These are phyloP conservation scores for Limenitis camilla DNA, from an alignment of 2,888 invertebrate genomes.

Conservation along the genomic window DNA sequence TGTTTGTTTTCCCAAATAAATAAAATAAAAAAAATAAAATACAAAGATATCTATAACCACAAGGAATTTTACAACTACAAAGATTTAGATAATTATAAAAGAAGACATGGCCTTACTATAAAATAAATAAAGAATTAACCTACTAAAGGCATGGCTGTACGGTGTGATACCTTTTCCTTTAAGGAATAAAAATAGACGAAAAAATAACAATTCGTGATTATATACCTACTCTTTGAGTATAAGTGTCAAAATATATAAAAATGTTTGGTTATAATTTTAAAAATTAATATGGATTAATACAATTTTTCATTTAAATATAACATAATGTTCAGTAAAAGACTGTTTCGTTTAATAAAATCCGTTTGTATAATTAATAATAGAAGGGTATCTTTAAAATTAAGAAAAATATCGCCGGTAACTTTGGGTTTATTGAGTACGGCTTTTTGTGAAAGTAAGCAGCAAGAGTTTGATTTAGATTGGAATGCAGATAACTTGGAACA, in stretches of 20 bases:
- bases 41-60: too few relatives aligned
- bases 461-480: constrained; percentile 34
- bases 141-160: too few relatives aligned
- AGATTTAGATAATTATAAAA: too few relatives aligned
- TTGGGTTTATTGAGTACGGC: constrained; percentile 45
- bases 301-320: neutral
- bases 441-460: constrained; percentile 43
- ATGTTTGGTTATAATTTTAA: constrained; percentile 9
- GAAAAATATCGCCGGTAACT: constrained; percentile 42
- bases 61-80: too few relatives aligned
- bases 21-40: too few relatives aligned
- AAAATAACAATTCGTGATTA: too few relatives aligned
- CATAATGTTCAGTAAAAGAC: constrained; percentile 47
- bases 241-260: constrained; percentile 1
- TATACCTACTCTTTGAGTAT: neutral
- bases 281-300: constrained; percentile 6
- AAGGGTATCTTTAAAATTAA: constrained; percentile 33
- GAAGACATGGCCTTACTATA: too few relatives aligned
- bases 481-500: constrained; percentile 58
- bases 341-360: constrained; percentile 40
- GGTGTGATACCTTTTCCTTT: too few relatives aligned
- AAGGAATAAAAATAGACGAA: too few relatives aligned
- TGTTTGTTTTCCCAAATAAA: too few relatives aligned
- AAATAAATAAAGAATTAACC: too few relatives aligned
- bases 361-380: constrained; percentile 33